phyloP scores from a whole-genome alignment of 2,888 invertebrate genomes.

The Philereme vetulata region DNA sequence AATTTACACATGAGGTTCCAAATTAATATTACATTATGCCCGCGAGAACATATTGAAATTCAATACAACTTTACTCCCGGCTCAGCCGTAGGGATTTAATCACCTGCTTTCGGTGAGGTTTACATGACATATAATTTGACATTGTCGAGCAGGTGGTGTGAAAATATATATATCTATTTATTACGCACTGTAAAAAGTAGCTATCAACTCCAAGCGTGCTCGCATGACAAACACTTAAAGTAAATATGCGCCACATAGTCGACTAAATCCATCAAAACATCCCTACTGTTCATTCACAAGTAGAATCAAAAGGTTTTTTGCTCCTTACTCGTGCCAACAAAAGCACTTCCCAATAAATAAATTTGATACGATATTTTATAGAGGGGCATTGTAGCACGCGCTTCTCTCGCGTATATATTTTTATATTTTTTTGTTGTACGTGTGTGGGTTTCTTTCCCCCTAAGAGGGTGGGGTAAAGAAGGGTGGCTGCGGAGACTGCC shows the following conservation, averaged over 20 bases:
- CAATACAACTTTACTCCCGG: too few species aligned
- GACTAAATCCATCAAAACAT: conserved; percentile 54
- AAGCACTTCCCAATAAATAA: conserved; percentile 73
- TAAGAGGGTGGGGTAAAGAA: conserved; percentile 35
- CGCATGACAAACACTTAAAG: conserved; percentile 14
- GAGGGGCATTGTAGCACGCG: conserved; percentile 73
- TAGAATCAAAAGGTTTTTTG: conserved; percentile 61
- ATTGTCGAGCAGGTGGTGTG: too few species aligned
- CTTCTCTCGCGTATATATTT: conserved; percentile 63
- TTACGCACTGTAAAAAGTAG: too few species aligned
- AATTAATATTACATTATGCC: too few species aligned
- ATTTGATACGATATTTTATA: conserved; percentile 79
- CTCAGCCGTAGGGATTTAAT: too few species aligned
- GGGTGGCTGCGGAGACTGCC: conserved; percentile 62
- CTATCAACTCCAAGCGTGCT: neutral
- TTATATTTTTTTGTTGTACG: conserved; percentile 61
- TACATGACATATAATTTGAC: too few species aligned
- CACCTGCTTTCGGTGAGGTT: too few species aligned
- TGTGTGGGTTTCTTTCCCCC: conserved; percentile 53
- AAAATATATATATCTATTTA: too few species aligned
- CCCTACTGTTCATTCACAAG: conserved; percentile 57
- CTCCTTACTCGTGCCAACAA: conserved; percentile 66
- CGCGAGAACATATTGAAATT: too few species aligned
- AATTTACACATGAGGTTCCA: too few species aligned
- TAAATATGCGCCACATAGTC: conserved; percentile 20